Base-by-base conservation (phyloP, 2,113 vertebrate genomes). In the Macrotis lagotis region DNA sequence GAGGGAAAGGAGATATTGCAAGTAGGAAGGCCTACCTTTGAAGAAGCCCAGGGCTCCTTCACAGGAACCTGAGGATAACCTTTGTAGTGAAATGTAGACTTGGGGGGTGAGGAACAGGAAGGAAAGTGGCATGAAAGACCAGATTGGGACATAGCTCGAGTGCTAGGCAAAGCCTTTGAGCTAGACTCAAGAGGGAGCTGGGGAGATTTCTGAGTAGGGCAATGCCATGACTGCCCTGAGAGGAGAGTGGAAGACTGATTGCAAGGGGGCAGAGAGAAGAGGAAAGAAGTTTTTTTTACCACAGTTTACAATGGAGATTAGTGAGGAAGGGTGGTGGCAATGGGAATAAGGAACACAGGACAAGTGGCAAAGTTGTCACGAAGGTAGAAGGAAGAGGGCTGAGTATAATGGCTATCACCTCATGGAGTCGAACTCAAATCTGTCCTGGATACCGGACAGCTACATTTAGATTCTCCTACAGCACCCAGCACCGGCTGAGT, bases 401-500 rank as follows among this genome's bases (percentile, higher is more conserved):
- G 12, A 19, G 59, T 37, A 74, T 74, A 74, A 74, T 19, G 59
- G 12, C 12, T 74, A 16, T 19, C 59, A n/a, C 4, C 0, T 74
- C 31, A 66, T 31, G 3, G 14, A 66, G 55, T 1, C 37, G 11
- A 66, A 31, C 31, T 66, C 37, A 74, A 74, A n/a, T 74, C 59
- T n/a, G 7, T 0, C 6, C 37, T 7, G 59, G 37, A 74, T 16
- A 74, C 3, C 28, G 0, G 5, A 91, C 26, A 0, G 90, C 14
- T 88, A 25, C 47, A 48, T 48, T 2, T 37, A 16, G 51, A 90
- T 3, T 48, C 7, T 31, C 8, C 52, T 37, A 89, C 2, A 90
- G 52, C 83, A 94, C 89, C 51, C 4, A 90, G 88, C 74, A 93
- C 55, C 92, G 50, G 52, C 88, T 19, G 8, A 91, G 88, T 37